A percentile compares a stretch with the other conserved stretches of the same genome.
Conservation (phyloP, 2,888 invertebrate genomes). For the Xestia ashworthii region DNA sequence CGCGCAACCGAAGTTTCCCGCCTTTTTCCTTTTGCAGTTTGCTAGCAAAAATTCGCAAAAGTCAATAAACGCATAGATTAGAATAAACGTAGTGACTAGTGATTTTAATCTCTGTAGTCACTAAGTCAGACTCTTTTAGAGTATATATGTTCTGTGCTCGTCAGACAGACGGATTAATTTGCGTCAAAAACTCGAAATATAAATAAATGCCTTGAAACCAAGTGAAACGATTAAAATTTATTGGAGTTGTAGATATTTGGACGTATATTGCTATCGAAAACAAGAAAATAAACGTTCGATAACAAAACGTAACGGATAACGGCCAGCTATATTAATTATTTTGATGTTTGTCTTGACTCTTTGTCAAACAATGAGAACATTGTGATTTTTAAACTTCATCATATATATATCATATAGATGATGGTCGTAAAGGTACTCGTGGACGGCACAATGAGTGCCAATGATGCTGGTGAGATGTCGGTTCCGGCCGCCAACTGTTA, state of each 20-base stretch:
- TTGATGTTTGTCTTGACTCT: not conserved
- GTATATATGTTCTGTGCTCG: no score
- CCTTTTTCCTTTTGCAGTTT: no score
- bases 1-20: no score
- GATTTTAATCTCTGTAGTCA: no score
- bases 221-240: not conserved
- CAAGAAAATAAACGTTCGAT: not conserved
- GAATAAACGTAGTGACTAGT: no score
- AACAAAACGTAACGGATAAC: slow-evolving; percentile 39
- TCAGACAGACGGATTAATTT: not conserved
- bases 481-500: slow-evolving; percentile 73
- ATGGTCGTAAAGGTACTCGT: slow-evolving; percentile 73
- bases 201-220: slow-evolving; percentile 3
- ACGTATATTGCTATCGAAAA: slow-evolving; percentile 3
- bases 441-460: slow-evolving; percentile 74
- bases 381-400: slow-evolving; percentile 27
- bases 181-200: not conserved
- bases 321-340: slow-evolving; percentile 10
- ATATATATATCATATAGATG: not conserved
- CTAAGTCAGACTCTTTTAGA: no score
- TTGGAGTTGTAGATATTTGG: not conserved
- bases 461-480: slow-evolving; percentile 77
- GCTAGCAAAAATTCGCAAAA: slow-evolving; percentile 5
- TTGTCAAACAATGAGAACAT: slow-evolving; percentile 39
- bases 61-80: no score